phyloP scores from a whole-genome alignment of 2,113 vertebrate genomes.

The Ameiurus melas region DNA sequence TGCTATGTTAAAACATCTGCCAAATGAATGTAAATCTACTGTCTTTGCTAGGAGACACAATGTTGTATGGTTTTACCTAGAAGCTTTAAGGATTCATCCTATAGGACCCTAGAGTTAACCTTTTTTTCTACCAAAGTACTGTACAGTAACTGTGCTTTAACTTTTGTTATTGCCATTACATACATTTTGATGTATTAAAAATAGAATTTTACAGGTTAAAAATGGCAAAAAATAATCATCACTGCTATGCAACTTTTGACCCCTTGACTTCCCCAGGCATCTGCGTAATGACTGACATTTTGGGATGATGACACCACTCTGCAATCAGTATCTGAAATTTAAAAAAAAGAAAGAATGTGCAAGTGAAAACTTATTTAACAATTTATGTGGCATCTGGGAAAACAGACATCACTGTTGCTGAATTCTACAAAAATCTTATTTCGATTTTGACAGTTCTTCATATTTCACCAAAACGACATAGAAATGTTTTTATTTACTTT shows the following conservation, averaged over 20 bases:
- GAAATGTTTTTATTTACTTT: background rate
- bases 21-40: background rate
- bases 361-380: background rate
- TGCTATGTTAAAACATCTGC: background rate
- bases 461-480: background rate
- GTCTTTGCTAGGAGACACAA: background rate
- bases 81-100: background rate
- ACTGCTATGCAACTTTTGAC: background rate
- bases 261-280: background rate
- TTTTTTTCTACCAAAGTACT: background rate
- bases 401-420: background rate
- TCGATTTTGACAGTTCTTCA: background rate
- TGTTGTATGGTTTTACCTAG: background rate
- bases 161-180: background rate
- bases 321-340: slow-evolving; percentile 24
- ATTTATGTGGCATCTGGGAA: background rate
- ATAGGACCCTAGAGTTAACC: background rate
- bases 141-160: background rate
- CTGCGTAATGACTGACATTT: background rate
- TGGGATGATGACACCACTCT: background rate
- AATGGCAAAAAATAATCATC: background rate
- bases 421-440: background rate
- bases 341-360: background rate
- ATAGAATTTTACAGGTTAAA: background rate
- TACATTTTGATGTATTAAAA: background rate